phyloP scores from a whole-genome alignment of 2,797 vertebrate species.

The Myotis vivesi region DNA sequence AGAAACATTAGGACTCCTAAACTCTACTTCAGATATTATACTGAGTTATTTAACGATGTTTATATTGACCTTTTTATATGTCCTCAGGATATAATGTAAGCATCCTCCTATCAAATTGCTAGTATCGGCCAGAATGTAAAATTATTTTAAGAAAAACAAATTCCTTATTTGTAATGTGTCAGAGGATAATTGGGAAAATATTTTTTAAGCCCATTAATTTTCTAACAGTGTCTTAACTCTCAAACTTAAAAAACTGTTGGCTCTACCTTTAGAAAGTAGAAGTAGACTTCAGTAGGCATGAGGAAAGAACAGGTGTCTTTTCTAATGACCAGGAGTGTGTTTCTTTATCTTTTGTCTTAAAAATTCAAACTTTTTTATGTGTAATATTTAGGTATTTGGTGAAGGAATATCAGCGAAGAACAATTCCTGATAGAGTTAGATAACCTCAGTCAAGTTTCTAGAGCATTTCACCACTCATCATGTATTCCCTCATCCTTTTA shows the following conservation, averaged over 20 bases:
- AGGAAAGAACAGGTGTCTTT: background rate
- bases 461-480: background rate
- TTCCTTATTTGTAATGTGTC: background rate
- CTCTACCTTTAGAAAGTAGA: background rate
- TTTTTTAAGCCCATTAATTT: background rate
- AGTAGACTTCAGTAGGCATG: background rate
- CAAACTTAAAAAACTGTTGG: background rate
- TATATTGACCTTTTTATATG: background rate
- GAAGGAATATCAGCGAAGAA: background rate
- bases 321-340: background rate
- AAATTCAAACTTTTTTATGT: background rate
- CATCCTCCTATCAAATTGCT: background rate
- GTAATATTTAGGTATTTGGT: background rate
- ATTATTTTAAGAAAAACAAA: background rate
- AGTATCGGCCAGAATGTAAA: background rate
- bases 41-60: background rate
- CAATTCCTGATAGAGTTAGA: background rate
- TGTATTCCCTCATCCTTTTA: background rate
- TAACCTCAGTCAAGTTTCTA: background rate
- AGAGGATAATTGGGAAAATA: background rate
- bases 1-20: background rate
- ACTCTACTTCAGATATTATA: background rate
- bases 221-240: background rate
- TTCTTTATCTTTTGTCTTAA: background rate
- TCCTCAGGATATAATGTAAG: background rate